Evolutionary conservation across 2,113 vertebrate genomes (phyloP), one percentile per base, ranked within the genome.

Genomic region (Saccopteryx bilineata): DNA sequence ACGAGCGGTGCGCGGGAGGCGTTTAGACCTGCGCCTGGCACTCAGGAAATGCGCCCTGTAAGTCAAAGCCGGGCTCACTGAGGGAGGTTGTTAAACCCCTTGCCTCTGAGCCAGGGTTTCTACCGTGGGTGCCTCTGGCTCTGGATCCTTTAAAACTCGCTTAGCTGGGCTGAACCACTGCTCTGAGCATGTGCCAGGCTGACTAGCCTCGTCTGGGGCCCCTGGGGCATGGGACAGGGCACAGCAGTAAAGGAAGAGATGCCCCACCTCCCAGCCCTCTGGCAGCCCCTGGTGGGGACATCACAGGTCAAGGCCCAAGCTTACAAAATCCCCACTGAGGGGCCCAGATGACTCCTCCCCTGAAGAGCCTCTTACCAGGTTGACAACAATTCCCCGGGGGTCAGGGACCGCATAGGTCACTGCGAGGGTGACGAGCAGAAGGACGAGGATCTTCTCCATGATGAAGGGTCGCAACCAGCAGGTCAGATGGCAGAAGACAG

Each of bases 351-450:
- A 12, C 52, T 9, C 19, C 23, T 66, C 17, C n/a, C 76, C n/a
- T 3, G 21, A 54, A 54, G 23, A 33, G 52, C 72, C 66, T 90
- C 98, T 98, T 97, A 99, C 98, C 98, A 99, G 91, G 86, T 97
- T 97, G 21, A 98, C 0, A 75, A 99, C 0, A 69, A 98, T 39
- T 13, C 98, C 98, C 48, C 90, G 94, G 72, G 97, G 54, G 0
- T 92, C 78, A 0, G 82, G 92, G 0, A n/a, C 94, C 0, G 94
- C 12, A 28, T 93, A 86, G 66, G 93, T 96, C 0, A 97, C 92
- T 0, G 97, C 78, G 0, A 98, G 72, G 95, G 95, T 28, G 19
- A 92, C 1, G 0, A 97, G 84, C 91, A 98, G 90, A 0, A 98
- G 71, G 63, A 69, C 74, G 3, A 98, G 88, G 54, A 17, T 0